These are phyloP conservation scores for Kryptolebias marmoratus DNA, from an alignment of 2,113 vertebrate genomes.

Conservation along the genomic window DNA sequence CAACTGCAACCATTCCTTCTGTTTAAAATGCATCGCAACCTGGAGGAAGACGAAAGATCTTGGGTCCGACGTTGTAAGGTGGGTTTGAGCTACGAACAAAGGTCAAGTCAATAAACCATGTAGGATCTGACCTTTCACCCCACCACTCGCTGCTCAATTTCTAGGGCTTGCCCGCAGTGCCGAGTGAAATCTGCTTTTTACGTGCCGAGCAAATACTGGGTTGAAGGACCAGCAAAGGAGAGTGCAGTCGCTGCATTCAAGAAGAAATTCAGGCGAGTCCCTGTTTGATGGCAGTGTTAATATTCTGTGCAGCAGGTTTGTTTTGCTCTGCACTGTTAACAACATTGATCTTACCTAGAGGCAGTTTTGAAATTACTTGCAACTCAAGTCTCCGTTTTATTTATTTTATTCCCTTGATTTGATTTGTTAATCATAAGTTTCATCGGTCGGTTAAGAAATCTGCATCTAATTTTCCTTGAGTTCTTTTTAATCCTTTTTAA, in stretches of 20 bases:
- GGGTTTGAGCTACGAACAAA: slow-evolving; percentile 37
- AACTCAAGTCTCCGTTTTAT: neutral
- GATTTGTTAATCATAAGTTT: neutral
- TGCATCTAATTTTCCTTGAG: no score
- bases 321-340: neutral
- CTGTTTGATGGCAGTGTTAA: neutral
- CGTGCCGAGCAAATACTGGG: slow-evolving; percentile 89
- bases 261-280: slow-evolving; percentile 78
- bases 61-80: slow-evolving; percentile 83
- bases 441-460: no score
- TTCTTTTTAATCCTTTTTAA: no score
- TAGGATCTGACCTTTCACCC: neutral
- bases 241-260: slow-evolving; percentile 84
- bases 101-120: rapidly evolving
- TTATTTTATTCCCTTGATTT: neutral
- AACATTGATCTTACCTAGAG: neutral
- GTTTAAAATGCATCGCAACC: slow-evolving; percentile 85
- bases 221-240: slow-evolving; percentile 83
- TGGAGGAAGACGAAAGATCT: slow-evolving; percentile 86
- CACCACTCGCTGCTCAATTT: neutral
- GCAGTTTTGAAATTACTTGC: neutral
- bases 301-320: neutral
- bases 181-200: slow-evolving; percentile 87
- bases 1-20: slow-evolving; percentile 87
- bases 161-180: slow-evolving; percentile 90